phyloP scores from a whole-genome alignment of 23 tunicate genomes.

The Trididemnum nubilum region DNA sequence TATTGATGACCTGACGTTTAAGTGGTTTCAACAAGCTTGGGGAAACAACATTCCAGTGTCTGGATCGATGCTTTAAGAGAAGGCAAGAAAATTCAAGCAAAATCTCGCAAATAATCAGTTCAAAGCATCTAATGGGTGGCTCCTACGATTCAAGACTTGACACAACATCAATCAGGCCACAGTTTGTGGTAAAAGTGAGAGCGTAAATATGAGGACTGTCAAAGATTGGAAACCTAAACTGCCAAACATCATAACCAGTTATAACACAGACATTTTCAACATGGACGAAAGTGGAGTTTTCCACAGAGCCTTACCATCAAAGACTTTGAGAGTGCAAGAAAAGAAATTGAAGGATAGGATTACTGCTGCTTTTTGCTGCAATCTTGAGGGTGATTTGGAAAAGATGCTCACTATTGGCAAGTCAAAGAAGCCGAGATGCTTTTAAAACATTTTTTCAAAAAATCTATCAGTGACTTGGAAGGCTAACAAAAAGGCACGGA shows the following conservation, averaged over 20 bases:
- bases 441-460: constrained; percentile 10
- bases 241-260: neutral
- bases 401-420: constrained; percentile 10
- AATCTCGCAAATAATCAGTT: constrained; percentile 11
- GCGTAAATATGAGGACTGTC: constrained; percentile 19
- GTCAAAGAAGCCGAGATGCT: constrained; percentile 18
- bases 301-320: constrained; percentile 23
- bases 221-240: constrained; percentile 8
- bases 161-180: constrained; percentile 14
- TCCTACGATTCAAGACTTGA: constrained; percentile 4
- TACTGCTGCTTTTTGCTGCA: constrained; percentile 20
- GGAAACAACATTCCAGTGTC: constrained; percentile 24
- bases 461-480: constrained; percentile 9
- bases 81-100: constrained; percentile 13
- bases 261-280: constrained; percentile 13
- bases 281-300: constrained; percentile 9
- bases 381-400: constrained; percentile 16
- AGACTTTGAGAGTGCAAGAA: constrained; percentile 10
- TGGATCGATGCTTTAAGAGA: constrained; percentile 17
- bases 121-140: constrained; percentile 17
- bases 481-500: constrained; percentile 9
- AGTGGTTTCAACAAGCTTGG: too few relatives aligned
- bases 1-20: too few relatives aligned
- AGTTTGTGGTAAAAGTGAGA: constrained; percentile 8
- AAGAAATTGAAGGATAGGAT: constrained; percentile 12